Percentiles rank a stretch among this genome's conserved stretches.
These are phyloP conservation scores for Theretra japonica DNA, from an alignment of 2,888 invertebrate genomes.

Conservation along the genomic window DNA sequence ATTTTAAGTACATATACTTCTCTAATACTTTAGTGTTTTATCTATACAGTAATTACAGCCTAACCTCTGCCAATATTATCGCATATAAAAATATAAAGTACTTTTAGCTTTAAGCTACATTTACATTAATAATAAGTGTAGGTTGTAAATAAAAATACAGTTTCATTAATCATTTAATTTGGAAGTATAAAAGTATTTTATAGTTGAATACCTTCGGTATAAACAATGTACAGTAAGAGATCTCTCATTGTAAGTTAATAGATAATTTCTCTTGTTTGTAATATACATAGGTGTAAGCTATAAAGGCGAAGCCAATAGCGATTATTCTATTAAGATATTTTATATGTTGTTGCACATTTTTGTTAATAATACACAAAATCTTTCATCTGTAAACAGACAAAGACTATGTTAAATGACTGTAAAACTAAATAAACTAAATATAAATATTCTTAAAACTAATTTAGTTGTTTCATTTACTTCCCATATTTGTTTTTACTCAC, in stretches of 20 bases:
- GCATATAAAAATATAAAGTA: constrained; percentile 20
- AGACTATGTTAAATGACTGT: constrained; percentile 69
- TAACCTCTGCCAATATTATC: constrained; percentile 29
- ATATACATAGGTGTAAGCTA: constrained; percentile 26
- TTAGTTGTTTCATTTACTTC: constrained; percentile 36
- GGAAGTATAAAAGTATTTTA: constrained; percentile 1
- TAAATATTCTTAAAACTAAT: constrained; percentile 49
- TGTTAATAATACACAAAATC: constrained; percentile 60
- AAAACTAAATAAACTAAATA: constrained; percentile 55
- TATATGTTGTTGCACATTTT: constrained; percentile 71
- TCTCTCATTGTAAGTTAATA: constrained; percentile 18
- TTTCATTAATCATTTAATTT: constrained; percentile 20
- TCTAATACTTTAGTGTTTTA: neutral
- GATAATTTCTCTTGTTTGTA: constrained; percentile 27
- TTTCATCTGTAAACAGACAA: constrained; percentile 64
- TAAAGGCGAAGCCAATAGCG: constrained; percentile 61
- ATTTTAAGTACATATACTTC: neutral
- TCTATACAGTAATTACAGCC: constrained; percentile 21
- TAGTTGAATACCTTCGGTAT: constrained; percentile 8
- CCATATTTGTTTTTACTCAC: neutral
- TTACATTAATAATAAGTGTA: constrained; percentile 19
- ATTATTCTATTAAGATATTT: constrained; percentile 52
- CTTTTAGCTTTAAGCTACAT: constrained; percentile 24
- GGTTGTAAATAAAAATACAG: constrained; percentile 20
- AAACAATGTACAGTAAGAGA: constrained; percentile 26